These are phyloP conservation scores for Ficedula albicollis DNA, from an alignment of 2,797 vertebrate species.

Conservation along the genomic window DNA sequence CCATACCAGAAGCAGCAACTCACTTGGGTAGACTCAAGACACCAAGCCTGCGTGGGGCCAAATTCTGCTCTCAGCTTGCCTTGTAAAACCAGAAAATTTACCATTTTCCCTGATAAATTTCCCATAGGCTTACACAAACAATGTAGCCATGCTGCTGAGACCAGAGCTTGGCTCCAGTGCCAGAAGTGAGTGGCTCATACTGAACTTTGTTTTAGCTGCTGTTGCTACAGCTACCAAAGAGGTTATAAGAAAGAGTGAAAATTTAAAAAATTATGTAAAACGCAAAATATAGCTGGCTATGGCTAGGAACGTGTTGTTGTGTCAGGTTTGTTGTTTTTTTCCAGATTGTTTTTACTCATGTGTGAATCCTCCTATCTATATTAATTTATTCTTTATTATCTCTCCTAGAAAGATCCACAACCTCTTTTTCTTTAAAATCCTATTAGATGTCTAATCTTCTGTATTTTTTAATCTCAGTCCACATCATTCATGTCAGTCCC, in stretches of 20 bases:
- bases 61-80: neutral
- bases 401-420: neutral
- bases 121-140: neutral
- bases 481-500: neutral
- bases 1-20: neutral
- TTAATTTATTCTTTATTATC: neutral
- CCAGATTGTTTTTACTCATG: neutral
- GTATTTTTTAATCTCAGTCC: neutral
- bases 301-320: neutral
- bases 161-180: neutral
- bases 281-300: neutral
- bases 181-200: neutral
- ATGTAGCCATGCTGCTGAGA: rapidly evolving
- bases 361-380: neutral
- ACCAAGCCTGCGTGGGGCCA: neutral
- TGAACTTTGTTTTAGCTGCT: neutral
- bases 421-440: neutral
- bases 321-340: neutral
- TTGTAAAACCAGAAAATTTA: neutral
- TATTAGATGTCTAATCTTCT: neutral
- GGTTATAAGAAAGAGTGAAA: neutral
- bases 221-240: neutral
- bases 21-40: neutral
- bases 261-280: neutral
- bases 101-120: neutral